Conservation (phyloP, 2,113 vertebrate genomes). For the Mustela nigripes region DNA sequence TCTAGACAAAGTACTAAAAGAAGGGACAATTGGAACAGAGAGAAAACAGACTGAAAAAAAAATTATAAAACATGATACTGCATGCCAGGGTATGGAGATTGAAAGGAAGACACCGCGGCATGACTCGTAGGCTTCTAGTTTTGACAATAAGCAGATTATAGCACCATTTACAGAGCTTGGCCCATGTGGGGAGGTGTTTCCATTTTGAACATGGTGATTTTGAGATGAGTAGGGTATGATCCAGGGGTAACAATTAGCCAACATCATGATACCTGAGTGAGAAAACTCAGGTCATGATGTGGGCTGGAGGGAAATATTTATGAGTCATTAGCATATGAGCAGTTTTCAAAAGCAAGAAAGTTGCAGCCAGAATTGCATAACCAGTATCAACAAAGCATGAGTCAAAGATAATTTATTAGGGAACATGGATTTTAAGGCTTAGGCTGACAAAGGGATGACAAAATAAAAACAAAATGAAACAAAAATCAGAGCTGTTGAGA, state of each 20-base stretch:
- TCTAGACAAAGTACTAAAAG: neutral
- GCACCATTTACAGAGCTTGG: neutral
- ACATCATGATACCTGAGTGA: neutral
- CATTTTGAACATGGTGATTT: neutral
- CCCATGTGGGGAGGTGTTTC: neutral
- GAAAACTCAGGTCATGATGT: neutral
- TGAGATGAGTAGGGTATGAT: neutral
- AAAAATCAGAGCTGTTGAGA: neutral
- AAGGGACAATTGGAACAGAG: neutral
- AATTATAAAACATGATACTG: neutral
- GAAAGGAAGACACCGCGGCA: neutral
- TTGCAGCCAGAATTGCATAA: neutral
- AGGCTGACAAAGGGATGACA: neutral
- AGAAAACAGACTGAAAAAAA: neutral
- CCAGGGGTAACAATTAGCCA: neutral
- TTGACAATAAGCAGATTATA: neutral
- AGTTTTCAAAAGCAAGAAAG: neutral
- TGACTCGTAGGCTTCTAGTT: neutral
- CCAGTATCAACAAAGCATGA: neutral
- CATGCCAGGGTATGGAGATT: neutral
- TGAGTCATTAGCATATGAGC: neutral
- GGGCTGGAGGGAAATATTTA: neutral
- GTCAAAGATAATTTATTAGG: neutral
- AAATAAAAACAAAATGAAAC: neutral
- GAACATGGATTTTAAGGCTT: neutral